These are phyloP conservation scores for Mallateleia sp. DNA, from an alignment of 2,888 invertebrate species.

Conservation along the genomic window DNA sequence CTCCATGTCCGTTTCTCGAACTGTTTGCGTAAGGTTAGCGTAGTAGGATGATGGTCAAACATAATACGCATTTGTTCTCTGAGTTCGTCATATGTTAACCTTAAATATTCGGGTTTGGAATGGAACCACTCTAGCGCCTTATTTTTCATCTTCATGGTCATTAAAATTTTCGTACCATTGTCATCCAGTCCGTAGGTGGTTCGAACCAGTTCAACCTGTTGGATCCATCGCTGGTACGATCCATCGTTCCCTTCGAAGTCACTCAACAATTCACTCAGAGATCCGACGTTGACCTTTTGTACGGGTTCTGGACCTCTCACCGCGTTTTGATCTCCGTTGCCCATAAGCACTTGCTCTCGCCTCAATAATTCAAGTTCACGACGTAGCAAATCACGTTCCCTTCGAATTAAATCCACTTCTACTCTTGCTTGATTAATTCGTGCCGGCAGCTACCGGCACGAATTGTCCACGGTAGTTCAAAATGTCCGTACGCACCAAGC, in stretches of 20 bases:
- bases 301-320: too few species aligned
- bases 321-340: too few species aligned
- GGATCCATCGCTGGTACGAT: background rate
- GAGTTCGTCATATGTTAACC: background rate
- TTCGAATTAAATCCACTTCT: too few species aligned
- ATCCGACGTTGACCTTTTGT: too few species aligned
- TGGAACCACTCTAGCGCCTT: background rate
- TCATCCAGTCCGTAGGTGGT: background rate
- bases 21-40: background rate
- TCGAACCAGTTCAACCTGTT: background rate
- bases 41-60: background rate
- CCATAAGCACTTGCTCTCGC: too few species aligned
- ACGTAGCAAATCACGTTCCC: too few species aligned
- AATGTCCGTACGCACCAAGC: too few species aligned
- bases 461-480: too few species aligned
- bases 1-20: background rate
- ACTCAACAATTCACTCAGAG: too few species aligned
- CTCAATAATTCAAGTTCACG: too few species aligned
- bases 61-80: background rate
- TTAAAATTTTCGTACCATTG: background rate
- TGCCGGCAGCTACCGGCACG: too few species aligned
- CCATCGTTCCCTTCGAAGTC: background rate
- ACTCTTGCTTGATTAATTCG: too few species aligned
- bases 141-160: background rate
- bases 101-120: background rate